These are phyloP conservation scores for Gambusia affinis DNA, from an alignment of 2,113 vertebrate genomes.

Conservation along the genomic window DNA sequence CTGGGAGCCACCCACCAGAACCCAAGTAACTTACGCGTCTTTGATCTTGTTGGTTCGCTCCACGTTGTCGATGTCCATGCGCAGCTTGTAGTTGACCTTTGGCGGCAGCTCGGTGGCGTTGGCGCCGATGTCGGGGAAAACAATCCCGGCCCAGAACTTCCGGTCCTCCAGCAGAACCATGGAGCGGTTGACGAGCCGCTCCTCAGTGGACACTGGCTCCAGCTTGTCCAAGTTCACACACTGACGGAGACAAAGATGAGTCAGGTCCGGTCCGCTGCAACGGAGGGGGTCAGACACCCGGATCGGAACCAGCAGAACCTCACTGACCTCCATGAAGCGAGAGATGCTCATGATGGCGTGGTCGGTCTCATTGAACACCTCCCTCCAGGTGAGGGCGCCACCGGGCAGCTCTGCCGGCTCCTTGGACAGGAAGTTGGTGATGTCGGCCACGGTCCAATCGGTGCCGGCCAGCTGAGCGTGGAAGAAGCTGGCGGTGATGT, in stretches of 20 bases:
- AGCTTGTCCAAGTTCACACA: slow-evolving; percentile 97
- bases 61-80: slow-evolving; percentile 99
- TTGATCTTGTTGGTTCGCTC: slow-evolving; percentile 99
- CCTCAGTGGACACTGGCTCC: slow-evolving; percentile 89
- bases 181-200: slow-evolving; percentile 87
- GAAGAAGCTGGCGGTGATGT: slow-evolving; percentile 80
- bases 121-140: slow-evolving; percentile 85
- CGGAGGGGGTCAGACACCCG: not conserved
- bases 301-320: not conserved
- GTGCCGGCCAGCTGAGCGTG: slow-evolving; percentile 78
- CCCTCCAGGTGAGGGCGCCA: slow-evolving; percentile 87
- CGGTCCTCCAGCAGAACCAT: slow-evolving; percentile 90
- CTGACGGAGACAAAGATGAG: slow-evolving; percentile 66
- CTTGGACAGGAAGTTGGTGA: slow-evolving; percentile 87
- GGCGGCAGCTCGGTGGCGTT: slow-evolving; percentile 83
- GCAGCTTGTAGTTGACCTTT: slow-evolving; percentile 94
- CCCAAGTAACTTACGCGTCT: slow-evolving; percentile 84
- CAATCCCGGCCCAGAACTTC: slow-evolving; percentile 95
- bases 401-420: slow-evolving; percentile 47
- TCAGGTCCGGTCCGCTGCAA: not conserved
- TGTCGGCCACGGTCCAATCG: slow-evolving; percentile 85
- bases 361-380: slow-evolving; percentile 94
- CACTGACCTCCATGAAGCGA: slow-evolving; percentile 93
- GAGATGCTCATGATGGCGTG: slow-evolving; percentile 89
- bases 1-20: no score